phyloP scores from a whole-genome alignment of 2,888 invertebrate genomes.

The Plagodis pulveraria region DNA sequence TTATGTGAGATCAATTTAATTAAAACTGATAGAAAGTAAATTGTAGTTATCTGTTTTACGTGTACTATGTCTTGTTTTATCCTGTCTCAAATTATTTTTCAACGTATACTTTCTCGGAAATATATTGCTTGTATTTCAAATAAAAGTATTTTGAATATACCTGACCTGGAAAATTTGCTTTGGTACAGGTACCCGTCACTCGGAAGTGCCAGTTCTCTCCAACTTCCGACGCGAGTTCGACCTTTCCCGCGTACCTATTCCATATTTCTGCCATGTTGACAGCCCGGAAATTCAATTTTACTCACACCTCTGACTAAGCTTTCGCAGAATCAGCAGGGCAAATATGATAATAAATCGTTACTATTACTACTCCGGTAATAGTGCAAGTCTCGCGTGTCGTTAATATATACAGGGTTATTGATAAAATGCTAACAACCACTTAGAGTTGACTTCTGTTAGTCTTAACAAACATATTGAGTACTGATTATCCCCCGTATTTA shows the following conservation, averaged over 20 bases:
- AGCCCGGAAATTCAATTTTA: constrained; percentile 50
- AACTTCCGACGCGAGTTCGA: constrained; percentile 31
- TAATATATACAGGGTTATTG: too few species aligned
- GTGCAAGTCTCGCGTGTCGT: too few species aligned
- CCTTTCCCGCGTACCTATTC: constrained; percentile 28
- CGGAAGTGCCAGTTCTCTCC: constrained; percentile 20
- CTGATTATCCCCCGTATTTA: too few species aligned
- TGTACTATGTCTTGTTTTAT: too few species aligned
- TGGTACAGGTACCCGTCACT: constrained; percentile 19
- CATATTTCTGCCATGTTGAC: constrained; percentile 45
- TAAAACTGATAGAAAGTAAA: too few species aligned
- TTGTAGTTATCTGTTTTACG: too few species aligned
- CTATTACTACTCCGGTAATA: not conserved
- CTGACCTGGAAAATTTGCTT: constrained; percentile 15
- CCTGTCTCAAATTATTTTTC: too few species aligned
- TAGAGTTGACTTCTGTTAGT: too few species aligned
- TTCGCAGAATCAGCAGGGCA: constrained; percentile 11
- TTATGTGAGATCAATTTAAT: too few species aligned
- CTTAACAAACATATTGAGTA: too few species aligned
- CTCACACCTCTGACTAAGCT: constrained; percentile 14
- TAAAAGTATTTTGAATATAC: not conserved
- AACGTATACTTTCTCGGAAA: too few species aligned
- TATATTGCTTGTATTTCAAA: not conserved
- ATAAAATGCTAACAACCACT: too few species aligned
- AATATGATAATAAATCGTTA: constrained; percentile 20